A percentile compares a stretch with the other conserved stretches of the same genome.
Evolutionary conservation across 2,113 vertebrate genomes (phyloP).

Genomic region (Maccullochella peelii): DNA sequence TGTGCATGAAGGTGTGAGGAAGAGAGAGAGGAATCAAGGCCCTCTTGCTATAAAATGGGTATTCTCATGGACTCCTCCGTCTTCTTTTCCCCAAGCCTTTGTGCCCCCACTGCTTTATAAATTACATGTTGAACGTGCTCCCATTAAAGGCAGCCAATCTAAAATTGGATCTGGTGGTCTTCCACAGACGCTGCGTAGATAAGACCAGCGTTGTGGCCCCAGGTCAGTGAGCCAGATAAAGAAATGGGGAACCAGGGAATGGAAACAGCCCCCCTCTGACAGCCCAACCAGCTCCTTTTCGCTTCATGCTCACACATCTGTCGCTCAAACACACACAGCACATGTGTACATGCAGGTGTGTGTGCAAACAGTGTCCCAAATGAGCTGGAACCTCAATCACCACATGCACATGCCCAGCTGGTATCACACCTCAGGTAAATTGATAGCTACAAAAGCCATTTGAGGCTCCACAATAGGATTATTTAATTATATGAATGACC

Average conservation of each 20-base stretch:
- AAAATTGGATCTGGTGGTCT: slow-evolving; percentile 71
- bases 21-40: not conserved
- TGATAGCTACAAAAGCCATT: not conserved
- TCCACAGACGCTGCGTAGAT: slow-evolving; percentile 9
- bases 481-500: slow-evolving; percentile 50
- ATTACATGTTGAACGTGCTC: slow-evolving; percentile 31
- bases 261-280: slow-evolving; percentile 18
- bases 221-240: slow-evolving; percentile 57
- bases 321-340: slow-evolving; percentile 28
- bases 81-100: slow-evolving; percentile 2
- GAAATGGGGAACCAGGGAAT: slow-evolving; percentile 23
- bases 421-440: not conserved
- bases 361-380: not conserved
- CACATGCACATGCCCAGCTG: slow-evolving; percentile 2
- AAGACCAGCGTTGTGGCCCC: slow-evolving; percentile 37
- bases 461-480: not conserved
- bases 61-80: not conserved
- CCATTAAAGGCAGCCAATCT: slow-evolving; percentile 59
- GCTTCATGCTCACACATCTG: slow-evolving; percentile 21
- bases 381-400: slow-evolving; percentile 16
- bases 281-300: slow-evolving; percentile 33
- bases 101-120: slow-evolving; percentile 41
- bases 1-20: not conserved
- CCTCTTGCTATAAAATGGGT: slow-evolving; percentile 11
- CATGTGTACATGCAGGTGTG: not conserved